Base-by-base conservation (phyloP, 2,888 invertebrate genomes). In the Acrobasis consociella region DNA sequence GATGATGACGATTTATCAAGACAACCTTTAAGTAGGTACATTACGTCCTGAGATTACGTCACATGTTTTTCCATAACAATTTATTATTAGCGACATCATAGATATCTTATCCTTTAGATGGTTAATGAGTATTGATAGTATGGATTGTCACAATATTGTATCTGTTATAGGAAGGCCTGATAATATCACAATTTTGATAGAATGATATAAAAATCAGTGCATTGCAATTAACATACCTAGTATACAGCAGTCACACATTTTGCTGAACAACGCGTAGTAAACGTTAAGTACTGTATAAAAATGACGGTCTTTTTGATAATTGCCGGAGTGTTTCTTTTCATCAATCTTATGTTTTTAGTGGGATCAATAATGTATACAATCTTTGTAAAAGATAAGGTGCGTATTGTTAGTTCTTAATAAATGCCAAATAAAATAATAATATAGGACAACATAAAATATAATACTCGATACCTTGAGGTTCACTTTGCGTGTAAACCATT, bases 131-230 rank as follows among this genome's bases (percentile, higher is more conserved):
- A 42, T 42, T 42, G 46, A 46, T 46, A 46, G 46, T 46, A 46
- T n/a, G 46, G 13, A 7, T 31, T 31, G 31, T 22, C 22, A 22
- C 5, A 22, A 22, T 22, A 22, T 22, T 22, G 22, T 22, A 22
- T 22, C 22, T 22, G 22, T 31, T 31, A 31, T 8, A 31, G 31
- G 52, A 8, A 37, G 2, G 46, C 1, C 46, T 31, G 37, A 22
- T 22, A 22, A 49, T 58, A 49, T 58, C 58, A 22, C 31, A 16
- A 49, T 49, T 58, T 39, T 17, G 17, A 42, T 58, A 31, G 10
- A 22, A 46, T 58, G 9, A 22, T 46, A 49, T 31, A 31, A 9
- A 53, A 58, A 49, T 49, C 58, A 22, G 49, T 58, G 58, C 58
- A 58, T 31, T 49, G 8, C 53, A 11, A 22, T 56, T 15, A 56